A percentile compares a stretch with the other conserved stretches of the same genome.
Evolutionary conservation across 2,797 vertebrate species (phyloP).

Genomic region (Phrynocephalus guinanensis): DNA sequence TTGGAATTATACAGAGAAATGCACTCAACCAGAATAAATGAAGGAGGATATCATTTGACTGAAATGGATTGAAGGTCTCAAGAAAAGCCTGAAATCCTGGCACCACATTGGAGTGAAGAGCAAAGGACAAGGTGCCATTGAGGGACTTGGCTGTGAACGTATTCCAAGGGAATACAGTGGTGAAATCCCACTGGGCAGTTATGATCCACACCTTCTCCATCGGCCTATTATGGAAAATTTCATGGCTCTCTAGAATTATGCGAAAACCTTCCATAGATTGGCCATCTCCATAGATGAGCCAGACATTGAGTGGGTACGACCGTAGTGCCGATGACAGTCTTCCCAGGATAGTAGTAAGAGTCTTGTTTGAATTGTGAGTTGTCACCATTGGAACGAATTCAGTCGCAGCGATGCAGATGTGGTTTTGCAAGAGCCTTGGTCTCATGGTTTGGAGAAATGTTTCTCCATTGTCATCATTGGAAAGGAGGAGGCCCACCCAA

Average conservation of each 20-base stretch:
- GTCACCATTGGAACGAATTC: not conserved
- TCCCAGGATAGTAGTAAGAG: not conserved
- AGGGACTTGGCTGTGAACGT: not conserved
- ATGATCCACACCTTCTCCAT: not conserved
- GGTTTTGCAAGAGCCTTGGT: not conserved
- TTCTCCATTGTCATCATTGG: not conserved
- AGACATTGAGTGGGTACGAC: not conserved
- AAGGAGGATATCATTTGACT: not conserved
- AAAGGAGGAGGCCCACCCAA: not conserved
- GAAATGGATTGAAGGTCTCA: not conserved
- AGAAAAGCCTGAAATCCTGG: not conserved
- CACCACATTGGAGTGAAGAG: not conserved
- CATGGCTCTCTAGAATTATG: not conserved
- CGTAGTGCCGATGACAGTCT: not conserved
- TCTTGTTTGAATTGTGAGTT: not conserved
- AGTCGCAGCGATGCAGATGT: not conserved
- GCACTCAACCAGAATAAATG: not conserved
- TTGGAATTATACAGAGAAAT: not conserved
- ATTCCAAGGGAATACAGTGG: not conserved
- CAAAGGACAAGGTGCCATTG: not conserved
- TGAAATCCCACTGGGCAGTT: not conserved
- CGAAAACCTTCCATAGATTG: not conserved
- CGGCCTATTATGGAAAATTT: not conserved
- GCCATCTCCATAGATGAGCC: not conserved
- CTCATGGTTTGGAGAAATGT: not conserved